Base-by-base conservation (phyloP, 2,888 invertebrate species). In the Zhengitettix transpicula region DNA sequence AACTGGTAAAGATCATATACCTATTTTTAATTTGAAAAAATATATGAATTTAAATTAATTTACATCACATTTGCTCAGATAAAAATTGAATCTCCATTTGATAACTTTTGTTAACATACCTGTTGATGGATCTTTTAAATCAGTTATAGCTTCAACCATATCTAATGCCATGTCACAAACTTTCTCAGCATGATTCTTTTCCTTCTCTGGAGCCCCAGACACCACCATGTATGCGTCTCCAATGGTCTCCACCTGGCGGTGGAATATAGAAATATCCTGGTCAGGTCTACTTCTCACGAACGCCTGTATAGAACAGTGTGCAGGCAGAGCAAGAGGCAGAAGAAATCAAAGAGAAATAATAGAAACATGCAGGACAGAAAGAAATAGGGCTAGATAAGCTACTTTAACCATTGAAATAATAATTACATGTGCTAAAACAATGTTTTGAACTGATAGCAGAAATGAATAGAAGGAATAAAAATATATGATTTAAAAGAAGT, bases 221-320 rank as follows among this genome's bases (percentile, higher is more conserved):
- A 96, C 97, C 0, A 96, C 93, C 96, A 98, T 96, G 72, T 97
- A 98, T 0, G 97, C 97, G 71, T 98, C 97, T 0, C 97, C 96
- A 66, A 97, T 96, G 0, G 97, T 97, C 76, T 97, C 97, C 51
- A 94, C 92, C 92, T 93, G 71, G 40, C 52, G 59, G 58, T 58
- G 55, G 52, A 47, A 57, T 47, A 58, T 56, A 53, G 16, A 52
- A 52, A 58, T 12, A 58, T 44, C 59, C 57, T 61, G 61, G 40
- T 61, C 51, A 58, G 59, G 59, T 17, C 59, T 58, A 53, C 54
- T 53, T 16, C 56, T 57, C 10, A 51, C 57, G 56, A 51, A 59
- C 42, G 57, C 61, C 58, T 59, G 54, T 40, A 40, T 40, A 42
- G 42, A 28, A 55, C 51, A 11, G 11, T 9, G 54, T 52, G 40